Evolutionary conservation across 2,113 vertebrate genomes (phyloP), one percentile per base, ranked within the genome.

Genomic region (Perca flavescens): DNA sequence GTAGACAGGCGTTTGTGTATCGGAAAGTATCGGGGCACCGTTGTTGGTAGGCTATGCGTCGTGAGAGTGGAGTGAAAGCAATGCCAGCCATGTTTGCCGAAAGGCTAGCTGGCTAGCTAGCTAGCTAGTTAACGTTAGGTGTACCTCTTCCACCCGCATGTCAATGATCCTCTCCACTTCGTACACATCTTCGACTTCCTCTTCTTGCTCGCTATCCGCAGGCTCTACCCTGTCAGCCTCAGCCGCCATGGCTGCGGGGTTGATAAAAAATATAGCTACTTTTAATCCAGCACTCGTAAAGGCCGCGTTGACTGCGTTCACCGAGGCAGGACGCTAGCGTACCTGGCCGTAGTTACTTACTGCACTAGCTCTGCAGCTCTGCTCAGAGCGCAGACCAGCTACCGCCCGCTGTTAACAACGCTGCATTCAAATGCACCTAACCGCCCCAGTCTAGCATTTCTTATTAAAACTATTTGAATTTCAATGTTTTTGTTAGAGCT

Each of bases 111-210:
- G 76, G 53, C 43, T 57, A 11, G 79, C 79, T 80, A 83, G 76
- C 73, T 46, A 46, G 76, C 73, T 46, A 46, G 21, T 6, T 49
- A 49, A 25, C 14, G 60, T 9, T 62, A 62, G 6, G 61, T 76
- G 84, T 93, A 98, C 98, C 95, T 95, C 97, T 50, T 97, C 96
- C 15, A 89, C 94, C 72, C 97, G 97, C 96, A 97, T 93, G 93
- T 99, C 98, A 74, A 99, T 96, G 91, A 99, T 99, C 89, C 93
- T 94, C 92, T 99, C 98, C 96, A 99, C 98, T 88, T 99, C 98
- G 89, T 97, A 99, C 5, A 98, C 96, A 54, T 97, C 96, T 58
- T 97, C 97, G 8, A 62, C 60, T 4, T 94, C 97, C 22, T 96
- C 96, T 65, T 97, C 96, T 36, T 96, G 95, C 5, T 96, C 96